Conservation (phyloP, 2,888 invertebrate genomes). For the Blastobasis adustella region DNA sequence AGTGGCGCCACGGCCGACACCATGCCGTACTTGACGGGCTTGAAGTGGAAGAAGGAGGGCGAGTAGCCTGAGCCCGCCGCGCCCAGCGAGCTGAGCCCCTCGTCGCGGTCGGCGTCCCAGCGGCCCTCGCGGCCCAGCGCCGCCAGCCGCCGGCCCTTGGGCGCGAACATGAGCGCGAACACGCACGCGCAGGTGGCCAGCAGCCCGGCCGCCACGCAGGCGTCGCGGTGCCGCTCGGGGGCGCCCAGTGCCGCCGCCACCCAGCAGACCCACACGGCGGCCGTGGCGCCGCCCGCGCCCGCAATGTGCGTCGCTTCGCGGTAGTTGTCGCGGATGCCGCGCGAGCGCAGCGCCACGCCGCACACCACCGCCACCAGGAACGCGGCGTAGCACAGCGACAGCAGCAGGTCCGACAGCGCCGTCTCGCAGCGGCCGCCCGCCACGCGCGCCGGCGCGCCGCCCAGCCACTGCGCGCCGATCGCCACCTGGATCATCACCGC, state of each 20-base stretch:
- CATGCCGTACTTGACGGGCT: constrained; percentile 87
- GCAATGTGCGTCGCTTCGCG: constrained; percentile 95
- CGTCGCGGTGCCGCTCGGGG: constrained; percentile 86
- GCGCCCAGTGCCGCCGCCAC: constrained; percentile 87
- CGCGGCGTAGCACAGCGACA: constrained; percentile 88
- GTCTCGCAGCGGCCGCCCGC: constrained; percentile 75
- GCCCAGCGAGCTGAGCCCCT: constrained; percentile 86
- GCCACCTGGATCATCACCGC: constrained; percentile 93
- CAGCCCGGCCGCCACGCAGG: constrained; percentile 92
- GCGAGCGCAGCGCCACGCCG: constrained; percentile 87
- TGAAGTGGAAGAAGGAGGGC: constrained; percentile 94
- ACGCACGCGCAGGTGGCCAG: constrained; percentile 89
- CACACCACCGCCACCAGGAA: constrained; percentile 90
- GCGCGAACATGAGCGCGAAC: constrained; percentile 95
- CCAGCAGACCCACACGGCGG: constrained; percentile 92
- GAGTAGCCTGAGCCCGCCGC: constrained; percentile 88
- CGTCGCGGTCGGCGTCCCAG: constrained; percentile 87
- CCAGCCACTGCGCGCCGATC: constrained; percentile 88
- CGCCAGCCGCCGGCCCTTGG: constrained; percentile 92
- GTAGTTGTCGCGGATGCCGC: constrained; percentile 94
- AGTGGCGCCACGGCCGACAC: constrained; percentile 70
- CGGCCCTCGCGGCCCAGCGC: constrained; percentile 93
- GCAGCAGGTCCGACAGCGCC: constrained; percentile 80
- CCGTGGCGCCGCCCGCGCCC: constrained; percentile 87
- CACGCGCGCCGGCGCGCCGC: constrained; percentile 82